These are phyloP conservation scores for Reticulitermes speratus DNA, from an alignment of 1,140 invertebrate genomes.

Conservation along the genomic window DNA sequence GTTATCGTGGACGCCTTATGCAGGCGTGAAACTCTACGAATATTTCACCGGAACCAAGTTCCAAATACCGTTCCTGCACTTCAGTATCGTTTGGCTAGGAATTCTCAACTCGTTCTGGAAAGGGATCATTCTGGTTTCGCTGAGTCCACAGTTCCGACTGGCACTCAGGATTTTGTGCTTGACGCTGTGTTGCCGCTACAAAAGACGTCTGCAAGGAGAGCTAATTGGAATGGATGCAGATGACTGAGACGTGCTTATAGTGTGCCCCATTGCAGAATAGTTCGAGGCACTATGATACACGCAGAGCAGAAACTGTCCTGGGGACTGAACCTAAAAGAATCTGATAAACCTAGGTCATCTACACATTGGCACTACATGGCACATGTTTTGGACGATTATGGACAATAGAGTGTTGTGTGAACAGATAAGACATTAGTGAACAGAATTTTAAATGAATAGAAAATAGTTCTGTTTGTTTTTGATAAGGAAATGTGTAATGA, in stretches of 20 bases:
- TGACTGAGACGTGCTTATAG: constrained; percentile 35
- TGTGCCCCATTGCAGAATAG: background rate
- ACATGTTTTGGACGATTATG: background rate
- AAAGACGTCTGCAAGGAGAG: constrained; percentile 73
- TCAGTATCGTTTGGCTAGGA: constrained; percentile 90
- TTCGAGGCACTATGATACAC: background rate
- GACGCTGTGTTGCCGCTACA: constrained; percentile 83
- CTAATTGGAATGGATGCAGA: constrained; percentile 82
- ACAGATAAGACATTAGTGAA: too few relatives aligned
- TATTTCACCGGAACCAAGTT: constrained; percentile 53
- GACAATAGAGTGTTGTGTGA: background rate
- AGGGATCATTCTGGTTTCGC: constrained; percentile 79
- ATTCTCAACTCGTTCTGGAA: constrained; percentile 94
- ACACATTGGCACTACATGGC: background rate
- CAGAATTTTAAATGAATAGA: background rate
- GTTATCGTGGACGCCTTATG: constrained; percentile 90
- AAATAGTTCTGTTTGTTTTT: background rate
- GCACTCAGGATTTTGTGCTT: constrained; percentile 83
- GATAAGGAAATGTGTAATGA: background rate
- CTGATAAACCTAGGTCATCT: background rate
- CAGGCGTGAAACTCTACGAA: constrained; percentile 69
- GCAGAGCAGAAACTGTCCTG: background rate
- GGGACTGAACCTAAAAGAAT: constrained; percentile 1
- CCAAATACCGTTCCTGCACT: constrained; percentile 83
- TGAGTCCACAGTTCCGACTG: constrained; percentile 88